These are phyloP conservation scores for Sisor rabdophorus DNA, from an alignment of 2,113 vertebrate species.

Conservation along the genomic window DNA sequence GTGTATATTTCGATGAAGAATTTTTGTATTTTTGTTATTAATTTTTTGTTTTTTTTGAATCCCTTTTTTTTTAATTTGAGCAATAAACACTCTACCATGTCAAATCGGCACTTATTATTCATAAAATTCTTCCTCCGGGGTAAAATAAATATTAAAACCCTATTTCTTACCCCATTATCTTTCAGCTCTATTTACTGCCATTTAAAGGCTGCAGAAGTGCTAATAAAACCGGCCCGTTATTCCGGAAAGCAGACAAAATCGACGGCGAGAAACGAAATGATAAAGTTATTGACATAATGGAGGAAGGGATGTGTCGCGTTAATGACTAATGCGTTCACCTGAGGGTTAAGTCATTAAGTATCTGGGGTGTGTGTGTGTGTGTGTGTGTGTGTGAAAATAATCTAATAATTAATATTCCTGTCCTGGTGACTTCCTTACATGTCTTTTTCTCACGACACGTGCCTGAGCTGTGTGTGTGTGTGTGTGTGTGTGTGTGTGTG, in stretches of 20 bases:
- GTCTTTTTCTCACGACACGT: conserved; percentile 18
- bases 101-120: conserved; percentile 4
- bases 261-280: conserved; percentile 2
- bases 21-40: too few species aligned
- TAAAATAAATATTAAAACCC: conserved; percentile 25
- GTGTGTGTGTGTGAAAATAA: too few species aligned
- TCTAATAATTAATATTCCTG: conserved; percentile 18
- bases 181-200: conserved; percentile 17
- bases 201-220: conserved; percentile 2
- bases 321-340: conserved; percentile 35
- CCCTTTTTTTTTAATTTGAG: not conserved
- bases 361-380: too few species aligned
- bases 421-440: conserved; percentile 30
- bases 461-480: conserved; percentile 34
- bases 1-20: too few species aligned
- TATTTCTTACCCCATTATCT: conserved; percentile 14
- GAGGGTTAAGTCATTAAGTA: conserved; percentile 33
- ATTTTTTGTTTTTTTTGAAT: too few species aligned
- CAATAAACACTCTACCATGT: not conserved
- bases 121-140: conserved; percentile 13
- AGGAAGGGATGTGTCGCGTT: conserved; percentile 19
- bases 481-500: conserved; percentile 26
- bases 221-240: conserved; percentile 4
- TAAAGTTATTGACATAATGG: conserved; percentile 12
- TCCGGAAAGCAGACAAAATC: not conserved